These are phyloP conservation scores for Podargus strigoides DNA, from an alignment of 2,797 vertebrate species.

Conservation along the genomic window DNA sequence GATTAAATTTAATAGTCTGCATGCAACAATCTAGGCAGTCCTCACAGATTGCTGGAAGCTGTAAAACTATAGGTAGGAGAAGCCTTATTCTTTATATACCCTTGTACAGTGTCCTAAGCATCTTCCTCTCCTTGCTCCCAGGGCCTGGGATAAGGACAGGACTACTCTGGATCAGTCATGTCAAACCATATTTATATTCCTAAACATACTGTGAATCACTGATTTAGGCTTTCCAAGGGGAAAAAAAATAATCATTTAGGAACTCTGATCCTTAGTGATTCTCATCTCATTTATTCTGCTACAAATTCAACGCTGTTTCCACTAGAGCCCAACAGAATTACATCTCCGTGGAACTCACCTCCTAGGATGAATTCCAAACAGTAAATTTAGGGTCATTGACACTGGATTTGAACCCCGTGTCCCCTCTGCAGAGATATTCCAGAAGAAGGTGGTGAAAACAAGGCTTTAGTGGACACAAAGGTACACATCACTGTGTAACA, in stretches of 20 bases:
- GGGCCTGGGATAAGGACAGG: accelerated
- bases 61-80: neutral
- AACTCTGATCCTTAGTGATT: neutral
- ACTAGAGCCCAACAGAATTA: neutral
- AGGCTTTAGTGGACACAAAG: neutral
- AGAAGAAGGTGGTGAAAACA: neutral
- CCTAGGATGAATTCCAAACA: neutral
- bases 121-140: neutral
- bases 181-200: neutral
- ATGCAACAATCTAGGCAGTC: neutral
- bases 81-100: neutral
- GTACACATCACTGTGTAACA: accelerated
- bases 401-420: neutral
- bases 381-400: neutral
- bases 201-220: neutral
- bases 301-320: neutral
- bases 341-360: neutral
- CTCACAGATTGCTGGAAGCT: constrained; percentile 14
- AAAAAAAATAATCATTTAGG: neutral
- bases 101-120: neutral
- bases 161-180: neutral
- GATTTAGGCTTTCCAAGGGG: neutral
- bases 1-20: neutral
- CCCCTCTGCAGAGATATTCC: neutral
- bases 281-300: neutral